phyloP scores from a whole-genome alignment of 2,888 invertebrate species.

The Hermodice carunculata region DNA sequence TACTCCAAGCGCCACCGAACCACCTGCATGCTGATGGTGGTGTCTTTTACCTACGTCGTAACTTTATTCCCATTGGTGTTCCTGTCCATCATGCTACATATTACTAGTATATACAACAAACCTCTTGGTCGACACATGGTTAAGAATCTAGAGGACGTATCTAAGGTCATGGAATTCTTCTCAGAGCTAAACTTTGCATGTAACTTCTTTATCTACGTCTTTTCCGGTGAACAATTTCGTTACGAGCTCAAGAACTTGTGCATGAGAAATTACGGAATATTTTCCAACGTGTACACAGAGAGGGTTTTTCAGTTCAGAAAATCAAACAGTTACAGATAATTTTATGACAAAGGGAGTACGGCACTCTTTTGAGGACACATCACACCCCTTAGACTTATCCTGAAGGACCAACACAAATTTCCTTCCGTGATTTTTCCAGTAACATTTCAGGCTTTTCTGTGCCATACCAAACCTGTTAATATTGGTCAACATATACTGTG shows the following conservation, averaged over 20 bases:
- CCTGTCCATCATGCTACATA: constrained; percentile 48
- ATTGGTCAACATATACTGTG: too few species aligned
- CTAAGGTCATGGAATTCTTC: constrained; percentile 45
- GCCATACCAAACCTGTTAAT: too few species aligned
- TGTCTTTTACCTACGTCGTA: constrained; percentile 55
- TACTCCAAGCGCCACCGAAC: constrained; percentile 44
- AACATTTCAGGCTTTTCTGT: too few species aligned
- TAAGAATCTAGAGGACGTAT: constrained; percentile 38
- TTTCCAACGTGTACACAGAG: constrained; percentile 19
- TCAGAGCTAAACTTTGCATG: constrained; percentile 54
- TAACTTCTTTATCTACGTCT: constrained; percentile 61
- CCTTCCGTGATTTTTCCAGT: too few species aligned
- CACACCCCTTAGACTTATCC: too few species aligned
- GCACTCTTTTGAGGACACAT: too few species aligned
- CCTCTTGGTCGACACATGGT: constrained; percentile 31
- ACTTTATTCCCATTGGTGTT: constrained; percentile 53
- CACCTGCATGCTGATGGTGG: constrained; percentile 55
- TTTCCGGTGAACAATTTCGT: constrained; percentile 56
- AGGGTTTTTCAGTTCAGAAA: constrained; percentile 29
- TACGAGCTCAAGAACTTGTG: constrained; percentile 48
- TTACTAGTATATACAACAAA: constrained; percentile 35
- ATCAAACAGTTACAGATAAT: too few species aligned
- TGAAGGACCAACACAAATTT: too few species aligned
- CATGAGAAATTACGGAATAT: constrained; percentile 15
- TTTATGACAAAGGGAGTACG: too few species aligned